Base-by-base conservation (phyloP, 2,888 invertebrate genomes). In the Nyleta sp. region DNA sequence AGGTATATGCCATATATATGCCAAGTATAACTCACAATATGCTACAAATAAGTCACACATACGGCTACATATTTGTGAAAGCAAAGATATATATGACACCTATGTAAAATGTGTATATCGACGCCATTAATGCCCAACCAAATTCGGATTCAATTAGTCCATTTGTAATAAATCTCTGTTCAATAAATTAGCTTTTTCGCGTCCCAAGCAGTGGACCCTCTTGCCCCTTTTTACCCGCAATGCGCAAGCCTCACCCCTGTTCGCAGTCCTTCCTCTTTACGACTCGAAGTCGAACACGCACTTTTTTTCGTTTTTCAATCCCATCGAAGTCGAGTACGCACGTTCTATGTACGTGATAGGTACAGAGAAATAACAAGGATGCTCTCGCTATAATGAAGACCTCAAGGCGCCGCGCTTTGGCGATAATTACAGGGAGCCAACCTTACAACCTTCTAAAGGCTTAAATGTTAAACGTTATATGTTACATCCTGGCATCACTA, bases 351-450 rank as follows among this genome's bases (percentile, higher is more conserved):
- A 82, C 83, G 81, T 83, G 83, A 84, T 84, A 85, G 82, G 85
- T 86, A 87, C 85, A 86, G 85, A 85, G 84, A 87, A 88, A 90
- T 89, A 90, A 90, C 90, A 88, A 90, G 90, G 88, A 90, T 89
- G 85, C 86, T 86, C 86, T 85, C 85, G 85, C 85, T 85, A 88
- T 90, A 90, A 90, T 90, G 90, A 90, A 90, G 90, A 90, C 88
- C 90, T 90, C 90, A 90, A 90, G 90, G 90, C 90, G 90, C 90
- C 90, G 90, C 90, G 88, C 89, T 88, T 88, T 85, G 84, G 87
- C 87, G 88, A 90, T 90, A 90, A 90, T 90, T 90, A 90, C 90
- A 90, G 90, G 89, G 90, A 90, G 88, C 88, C 88, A 88, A 89
- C 86, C 89, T 90, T 89, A 90, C 90, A 87, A 87, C 89, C 90